phyloP scores from a whole-genome alignment of 1,140 invertebrate species.

The Polyergus mexicanus region DNA sequence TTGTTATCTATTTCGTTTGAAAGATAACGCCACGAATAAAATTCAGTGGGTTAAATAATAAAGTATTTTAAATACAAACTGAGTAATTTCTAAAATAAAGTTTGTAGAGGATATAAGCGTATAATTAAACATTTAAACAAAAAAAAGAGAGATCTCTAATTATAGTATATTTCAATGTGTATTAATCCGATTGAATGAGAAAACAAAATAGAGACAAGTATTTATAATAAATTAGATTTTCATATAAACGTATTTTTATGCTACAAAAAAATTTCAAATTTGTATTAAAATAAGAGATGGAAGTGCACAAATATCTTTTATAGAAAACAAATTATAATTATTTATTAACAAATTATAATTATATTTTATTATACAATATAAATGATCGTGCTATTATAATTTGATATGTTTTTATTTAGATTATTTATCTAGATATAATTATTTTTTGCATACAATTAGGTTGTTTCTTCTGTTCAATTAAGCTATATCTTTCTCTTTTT shows the following conservation, averaged over 20 bases:
- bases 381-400: background rate
- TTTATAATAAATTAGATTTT: background rate
- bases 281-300: no score
- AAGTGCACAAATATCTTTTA: background rate
- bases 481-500: background rate
- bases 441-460: background rate
- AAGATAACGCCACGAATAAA: conserved; percentile 34
- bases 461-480: background rate
- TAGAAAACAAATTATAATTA: conserved; percentile 7
- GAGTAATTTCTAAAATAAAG: background rate
- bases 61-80: background rate
- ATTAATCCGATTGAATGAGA: background rate
- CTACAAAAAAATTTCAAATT: background rate
- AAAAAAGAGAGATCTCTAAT: background rate
- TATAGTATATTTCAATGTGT: background rate
- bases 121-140: background rate
- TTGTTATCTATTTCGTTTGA: background rate
- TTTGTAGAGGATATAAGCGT: background rate
- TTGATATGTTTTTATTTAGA: background rate
- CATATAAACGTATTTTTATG: background rate
- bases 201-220: background rate
- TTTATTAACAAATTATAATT: background rate
- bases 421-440: background rate
- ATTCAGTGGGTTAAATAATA: conserved; percentile 1
- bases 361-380: background rate